Evolutionary conservation across 2,113 vertebrate genomes (phyloP), one percentile per base, ranked within the genome.

Genomic region (Tringa solitaria): DNA sequence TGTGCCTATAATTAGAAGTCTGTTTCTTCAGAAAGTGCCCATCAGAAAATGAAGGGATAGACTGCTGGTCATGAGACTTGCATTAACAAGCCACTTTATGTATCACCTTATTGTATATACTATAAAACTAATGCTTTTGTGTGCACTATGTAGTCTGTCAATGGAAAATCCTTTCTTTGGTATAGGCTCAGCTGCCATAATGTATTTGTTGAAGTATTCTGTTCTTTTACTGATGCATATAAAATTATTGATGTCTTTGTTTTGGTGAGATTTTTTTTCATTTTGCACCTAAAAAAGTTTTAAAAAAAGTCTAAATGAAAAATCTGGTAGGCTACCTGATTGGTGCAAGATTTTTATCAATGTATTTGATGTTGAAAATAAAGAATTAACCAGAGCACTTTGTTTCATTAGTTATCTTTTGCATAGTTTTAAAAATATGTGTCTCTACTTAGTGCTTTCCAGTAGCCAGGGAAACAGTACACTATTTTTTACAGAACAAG

Each of bases 321-420:
- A 97, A 97, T 96, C 69, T 50, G 39, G 24, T 92, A 68, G 86
- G 95, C 90, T 96, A 96, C 48, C 87, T 51, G 30, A 95, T 93
- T 69, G 97, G 89, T 97, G 96, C 97, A 97, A 97, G 95, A 97
- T 96, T 98, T 94, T 97, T 98, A 95, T 98, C 94, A 95, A 81
- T 88, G 85, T 97, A 94, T 98, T 98, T 98, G 98, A 97, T 98
- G 98, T 98, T 96, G 88, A 97, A 98, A 98, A 98, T 98, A 98
- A 98, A 98, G 77, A 97, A 94, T 90, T 88, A 96, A 97, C 88
- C 51, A 68, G 80, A 98, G 64, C n/a, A 76, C 43, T 48, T 56
- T 24, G 18, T 76, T 93, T 61, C 8, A 33, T 78, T 61, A 76
- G 17, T 80, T 89, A n/a, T 88, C 18, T 72, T 87, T 78, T 67